Conservation (phyloP, 2,113 vertebrate species). For the Pristiophorus japonicus region DNA sequence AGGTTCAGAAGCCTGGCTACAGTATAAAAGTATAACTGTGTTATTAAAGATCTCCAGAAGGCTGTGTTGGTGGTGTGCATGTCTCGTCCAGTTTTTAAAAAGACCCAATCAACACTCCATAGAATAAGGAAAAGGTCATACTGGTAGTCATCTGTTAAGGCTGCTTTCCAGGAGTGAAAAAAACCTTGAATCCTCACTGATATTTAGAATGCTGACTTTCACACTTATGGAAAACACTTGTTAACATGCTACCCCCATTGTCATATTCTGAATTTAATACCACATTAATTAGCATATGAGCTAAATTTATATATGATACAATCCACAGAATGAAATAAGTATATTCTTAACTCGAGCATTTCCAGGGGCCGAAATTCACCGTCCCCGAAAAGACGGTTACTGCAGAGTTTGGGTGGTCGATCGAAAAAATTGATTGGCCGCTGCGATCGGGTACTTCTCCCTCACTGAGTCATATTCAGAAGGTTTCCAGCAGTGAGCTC, state of each 20-base stretch:
- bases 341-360: background rate
- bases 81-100: background rate
- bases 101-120: background rate
- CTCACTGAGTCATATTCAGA: no score
- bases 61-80: no score
- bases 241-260: background rate
- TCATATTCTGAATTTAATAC: background rate
- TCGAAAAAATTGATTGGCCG: no score
- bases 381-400: no score
- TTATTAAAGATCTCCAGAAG: background rate
- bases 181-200: slow-evolving; percentile 1
- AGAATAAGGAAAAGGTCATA: background rate
- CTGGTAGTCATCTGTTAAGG: background rate
- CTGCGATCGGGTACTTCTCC: no score
- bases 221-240: background rate
- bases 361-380: no score
- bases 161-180: background rate
- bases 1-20: background rate
- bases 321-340: background rate
- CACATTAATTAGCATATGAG: background rate
- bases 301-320: background rate
- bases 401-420: no score
- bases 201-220: background rate
- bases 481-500: no score
- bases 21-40: background rate